Evolutionary conservation across 2,797 vertebrate species (phyloP).

Genomic region (Hippopotamyrus pictus): DNA sequence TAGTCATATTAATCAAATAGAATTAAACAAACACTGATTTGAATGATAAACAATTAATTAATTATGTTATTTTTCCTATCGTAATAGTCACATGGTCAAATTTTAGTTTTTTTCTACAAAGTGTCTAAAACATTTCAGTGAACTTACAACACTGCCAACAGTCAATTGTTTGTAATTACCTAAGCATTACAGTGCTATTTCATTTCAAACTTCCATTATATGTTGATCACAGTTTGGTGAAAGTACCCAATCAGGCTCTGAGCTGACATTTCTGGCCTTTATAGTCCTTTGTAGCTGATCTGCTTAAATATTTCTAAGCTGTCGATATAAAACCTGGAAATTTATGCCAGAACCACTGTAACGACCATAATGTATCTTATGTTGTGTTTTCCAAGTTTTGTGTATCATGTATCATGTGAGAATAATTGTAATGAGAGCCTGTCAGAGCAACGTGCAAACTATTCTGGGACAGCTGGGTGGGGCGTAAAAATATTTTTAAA

Average conservation of each 20-base stretch:
- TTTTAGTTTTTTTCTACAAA: background rate
- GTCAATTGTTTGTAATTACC: background rate
- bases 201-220: background rate
- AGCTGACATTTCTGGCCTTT: background rate
- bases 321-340: background rate
- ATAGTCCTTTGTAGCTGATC: background rate
- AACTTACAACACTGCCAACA: background rate
- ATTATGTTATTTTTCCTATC: background rate
- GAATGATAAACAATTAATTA: slow-evolving; percentile 5
- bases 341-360: background rate
- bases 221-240: background rate
- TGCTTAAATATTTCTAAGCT: background rate
- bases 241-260: background rate
- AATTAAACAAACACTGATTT: slow-evolving; percentile 6
- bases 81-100: background rate
- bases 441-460: background rate
- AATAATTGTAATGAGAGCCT: background rate
- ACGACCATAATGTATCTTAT: background rate
- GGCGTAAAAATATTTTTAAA: background rate
- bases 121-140: background rate
- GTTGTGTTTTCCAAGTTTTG: background rate
- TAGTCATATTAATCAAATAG: background rate
- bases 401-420: background rate
- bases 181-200: background rate
- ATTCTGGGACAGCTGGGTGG: background rate